Base-by-base conservation (phyloP, 2,888 invertebrate genomes). In the Meloe dianella region DNA sequence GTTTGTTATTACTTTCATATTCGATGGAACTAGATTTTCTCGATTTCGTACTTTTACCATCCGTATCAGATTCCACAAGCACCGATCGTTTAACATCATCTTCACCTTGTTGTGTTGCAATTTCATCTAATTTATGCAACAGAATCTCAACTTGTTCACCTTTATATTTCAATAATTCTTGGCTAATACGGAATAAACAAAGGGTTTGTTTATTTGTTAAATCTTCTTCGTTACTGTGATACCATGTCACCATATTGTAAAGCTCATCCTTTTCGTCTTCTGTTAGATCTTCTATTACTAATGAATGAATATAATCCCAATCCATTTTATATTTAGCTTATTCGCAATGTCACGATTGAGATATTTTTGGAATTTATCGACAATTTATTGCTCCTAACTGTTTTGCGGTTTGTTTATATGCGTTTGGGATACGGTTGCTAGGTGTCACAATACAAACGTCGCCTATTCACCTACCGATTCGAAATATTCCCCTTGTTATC, bases 151-250 rank as follows among this genome's bases (percentile, higher is more conserved):
- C 87, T 86, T 91, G 91, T 82, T 90, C 90, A 68, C 87, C 88
- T 84, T 91, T 91, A 73, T 87, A 88, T 77, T 89, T 89, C 58
- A 91, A 79, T 74, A 91, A 86, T 82, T 90, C 90, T 79, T 91
- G 90, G n/a, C 89, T 84, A 3, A 91, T 80, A 77, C 86, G 85
- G 76, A 90, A 87, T 24, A 91, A 80, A 6, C 84, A 84, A 78
- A 87, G 86, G 61, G 88, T 84, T 77, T 88, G 88, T 27, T 86
- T 82, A 68, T 86, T 83, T 76, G 87, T 87, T 1, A 88, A 78
- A 75, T 87, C 86, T 51, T 88, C 87, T 73, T 87, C 86, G 57
- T 89, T 87, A 1, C 85, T 85, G 75, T 89, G 88, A 82, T 88
- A 87, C 88, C 88, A 89, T 8, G 88, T 86, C 30, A 91, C 81